Evolutionary conservation across 2,113 vertebrate genomes (phyloP).

Genomic region (Thalassarche chlororhynchos): DNA sequence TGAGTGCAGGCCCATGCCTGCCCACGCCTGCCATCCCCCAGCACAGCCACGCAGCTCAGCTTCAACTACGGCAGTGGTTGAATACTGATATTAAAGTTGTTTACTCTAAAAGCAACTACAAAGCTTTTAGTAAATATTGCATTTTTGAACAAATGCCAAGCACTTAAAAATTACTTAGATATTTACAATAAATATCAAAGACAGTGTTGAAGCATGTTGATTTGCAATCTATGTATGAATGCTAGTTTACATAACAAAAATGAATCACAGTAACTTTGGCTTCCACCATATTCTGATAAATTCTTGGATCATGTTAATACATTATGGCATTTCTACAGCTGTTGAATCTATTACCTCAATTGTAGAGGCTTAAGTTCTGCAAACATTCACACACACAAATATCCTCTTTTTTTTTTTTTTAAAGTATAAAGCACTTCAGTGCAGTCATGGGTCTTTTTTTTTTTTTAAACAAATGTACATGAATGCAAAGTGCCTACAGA

Average conservation of each 20-base stretch:
- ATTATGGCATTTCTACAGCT: neutral
- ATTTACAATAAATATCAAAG: neutral
- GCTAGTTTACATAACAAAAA: constrained; percentile 7
- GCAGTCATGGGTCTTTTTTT: neutral
- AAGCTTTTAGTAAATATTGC: neutral
- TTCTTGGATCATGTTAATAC: neutral
- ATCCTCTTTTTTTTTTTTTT: neutral
- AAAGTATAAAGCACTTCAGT: neutral
- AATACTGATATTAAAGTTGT: neutral
- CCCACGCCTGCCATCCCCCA: neutral
- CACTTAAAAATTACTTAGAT: neutral
- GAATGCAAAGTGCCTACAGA: neutral
- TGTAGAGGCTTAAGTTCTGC: neutral
- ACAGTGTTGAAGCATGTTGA: neutral
- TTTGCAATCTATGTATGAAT: neutral
- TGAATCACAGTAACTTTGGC: neutral
- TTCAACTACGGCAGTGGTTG: neutral
- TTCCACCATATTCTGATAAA: neutral
- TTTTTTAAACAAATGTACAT: neutral
- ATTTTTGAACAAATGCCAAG: neutral
- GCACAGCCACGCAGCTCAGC: neutral
- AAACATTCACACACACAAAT: neutral
- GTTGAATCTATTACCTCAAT: neutral
- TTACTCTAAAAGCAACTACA: neutral
- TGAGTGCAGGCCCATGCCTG: fast-evolving